phyloP scores from a whole-genome alignment of 2,113 vertebrate species.

The Hippocampus zosterae region DNA sequence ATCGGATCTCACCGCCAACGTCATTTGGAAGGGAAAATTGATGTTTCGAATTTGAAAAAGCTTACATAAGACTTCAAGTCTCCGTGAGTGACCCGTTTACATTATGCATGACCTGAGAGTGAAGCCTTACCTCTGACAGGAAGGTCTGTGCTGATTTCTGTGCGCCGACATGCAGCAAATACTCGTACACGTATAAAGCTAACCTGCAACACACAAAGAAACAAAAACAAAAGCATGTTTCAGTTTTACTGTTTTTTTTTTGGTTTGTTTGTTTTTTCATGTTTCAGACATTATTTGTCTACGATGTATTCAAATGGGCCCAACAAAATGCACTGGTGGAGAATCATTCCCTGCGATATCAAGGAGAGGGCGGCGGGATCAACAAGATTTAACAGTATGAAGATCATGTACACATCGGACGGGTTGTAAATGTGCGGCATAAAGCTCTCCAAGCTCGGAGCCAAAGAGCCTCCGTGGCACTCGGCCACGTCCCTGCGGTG shows the following conservation, averaged over 20 bases:
- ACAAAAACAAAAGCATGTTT: constrained; percentile 7
- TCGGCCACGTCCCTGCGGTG: constrained; percentile 53
- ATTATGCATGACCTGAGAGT: constrained; percentile 37
- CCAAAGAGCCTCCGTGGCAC: constrained; percentile 54
- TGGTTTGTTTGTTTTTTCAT: constrained; percentile 28
- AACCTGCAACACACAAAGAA: constrained; percentile 72
- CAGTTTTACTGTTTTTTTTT: constrained; percentile 17
- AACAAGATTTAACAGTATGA: constrained; percentile 41
- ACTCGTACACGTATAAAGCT: constrained; percentile 88
- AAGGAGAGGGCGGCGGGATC: constrained; percentile 24
- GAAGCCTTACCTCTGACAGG: constrained; percentile 83
- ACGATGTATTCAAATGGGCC: not conserved
- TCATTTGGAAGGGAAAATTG: not conserved
- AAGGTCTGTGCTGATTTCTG: constrained; percentile 93
- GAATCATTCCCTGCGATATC: constrained; percentile 20
- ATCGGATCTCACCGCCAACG: no score
- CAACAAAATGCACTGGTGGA: constrained; percentile 18
- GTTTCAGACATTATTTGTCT: not conserved
- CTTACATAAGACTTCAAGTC: not conserved
- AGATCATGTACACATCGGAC: constrained; percentile 25
- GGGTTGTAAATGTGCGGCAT: constrained; percentile 47
- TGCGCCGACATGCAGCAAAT: constrained; percentile 85
- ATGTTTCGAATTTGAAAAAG: not conserved
- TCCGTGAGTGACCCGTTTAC: not conserved
- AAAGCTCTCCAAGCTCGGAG: constrained; percentile 42